Evolutionary conservation across 2,113 vertebrate species (phyloP), one percentile per base, ranked within the genome.

Genomic region (Mirounga angustirostris): DNA sequence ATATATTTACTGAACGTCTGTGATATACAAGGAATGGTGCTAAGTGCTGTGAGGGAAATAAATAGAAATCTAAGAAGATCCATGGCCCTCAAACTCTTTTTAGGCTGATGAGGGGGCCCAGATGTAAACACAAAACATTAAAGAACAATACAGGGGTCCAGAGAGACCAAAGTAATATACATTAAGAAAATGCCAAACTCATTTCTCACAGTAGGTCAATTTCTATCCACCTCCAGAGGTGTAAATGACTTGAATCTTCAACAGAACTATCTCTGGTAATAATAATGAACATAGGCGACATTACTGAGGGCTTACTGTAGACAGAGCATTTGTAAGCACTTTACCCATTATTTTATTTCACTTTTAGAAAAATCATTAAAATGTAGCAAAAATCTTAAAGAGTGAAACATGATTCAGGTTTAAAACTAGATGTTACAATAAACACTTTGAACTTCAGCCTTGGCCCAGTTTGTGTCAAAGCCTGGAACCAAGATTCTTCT

Each of bases 331-430:
- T 88, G 36, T 33, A 78, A 92, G 46, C 52, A 36, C 59, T 46
- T 63, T 4, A 61, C 19, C 76, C 82, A 46, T 78, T 73, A 50
- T 79, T 94, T 76, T 78, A 78, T 65, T 95, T 91, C 40, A 22
- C 88, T 52, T 89, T 94, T 33, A 91, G 90, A 52, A 95, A 93
- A 86, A 50, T 83, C 52, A 58, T 50, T 71, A 26, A 94, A 89
- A 54, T 24, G 4, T 46, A 85, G 46, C 26, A 59, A 91, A 96
- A 59, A 65, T 93, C 50, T 59, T 73, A 33, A 93, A 83, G 7
- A 81, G 8, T 65, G 26, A 63, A n/a, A 10, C 46, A 50, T 33
- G 43, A 56, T 85, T 83, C 79, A 33, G 18, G 33, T 59, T 85
- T 91, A 43, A 71, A 69, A 81, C 22, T 50, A 36, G 73, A 19